Evolutionary conservation across 2,888 invertebrate genomes (phyloP).

Genomic region (Rugalucina vietnamica): DNA sequence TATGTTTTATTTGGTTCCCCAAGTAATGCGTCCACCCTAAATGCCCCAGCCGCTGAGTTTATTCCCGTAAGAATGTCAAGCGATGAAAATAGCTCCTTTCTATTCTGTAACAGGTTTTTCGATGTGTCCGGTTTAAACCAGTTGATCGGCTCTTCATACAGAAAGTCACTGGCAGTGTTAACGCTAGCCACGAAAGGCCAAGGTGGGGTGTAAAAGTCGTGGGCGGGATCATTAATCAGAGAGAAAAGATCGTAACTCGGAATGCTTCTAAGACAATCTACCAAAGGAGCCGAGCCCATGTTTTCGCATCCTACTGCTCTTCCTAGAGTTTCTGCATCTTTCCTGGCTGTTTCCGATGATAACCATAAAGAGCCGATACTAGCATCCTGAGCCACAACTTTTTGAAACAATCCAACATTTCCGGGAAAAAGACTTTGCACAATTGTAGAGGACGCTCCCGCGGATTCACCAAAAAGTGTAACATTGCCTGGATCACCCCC

Average conservation of each 20-base stretch:
- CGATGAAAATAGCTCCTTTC: neutral
- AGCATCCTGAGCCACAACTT: neutral
- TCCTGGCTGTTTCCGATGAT: neutral
- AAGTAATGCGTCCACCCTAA: neutral
- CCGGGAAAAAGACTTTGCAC: neutral
- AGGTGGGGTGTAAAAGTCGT: neutral
- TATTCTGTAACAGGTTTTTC: neutral
- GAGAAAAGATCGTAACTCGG: neutral
- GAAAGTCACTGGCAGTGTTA: neutral
- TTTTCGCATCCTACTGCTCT: neutral
- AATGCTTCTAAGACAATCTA: neutral
- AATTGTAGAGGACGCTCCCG: neutral
- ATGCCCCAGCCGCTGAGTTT: neutral
- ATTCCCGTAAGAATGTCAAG: neutral
- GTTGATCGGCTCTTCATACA: neutral
- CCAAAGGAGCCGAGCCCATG: neutral
- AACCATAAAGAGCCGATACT: neutral
- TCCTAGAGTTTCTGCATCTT: neutral
- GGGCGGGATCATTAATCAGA: neutral
- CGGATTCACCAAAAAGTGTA: neutral
- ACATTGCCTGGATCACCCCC: neutral
- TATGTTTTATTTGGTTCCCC: neutral
- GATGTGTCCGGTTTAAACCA: neutral
- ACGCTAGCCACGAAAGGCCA: neutral
- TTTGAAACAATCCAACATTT: neutral